Base-by-base conservation (phyloP, 1,140 invertebrate genomes). In the Danaus plexippus region DNA sequence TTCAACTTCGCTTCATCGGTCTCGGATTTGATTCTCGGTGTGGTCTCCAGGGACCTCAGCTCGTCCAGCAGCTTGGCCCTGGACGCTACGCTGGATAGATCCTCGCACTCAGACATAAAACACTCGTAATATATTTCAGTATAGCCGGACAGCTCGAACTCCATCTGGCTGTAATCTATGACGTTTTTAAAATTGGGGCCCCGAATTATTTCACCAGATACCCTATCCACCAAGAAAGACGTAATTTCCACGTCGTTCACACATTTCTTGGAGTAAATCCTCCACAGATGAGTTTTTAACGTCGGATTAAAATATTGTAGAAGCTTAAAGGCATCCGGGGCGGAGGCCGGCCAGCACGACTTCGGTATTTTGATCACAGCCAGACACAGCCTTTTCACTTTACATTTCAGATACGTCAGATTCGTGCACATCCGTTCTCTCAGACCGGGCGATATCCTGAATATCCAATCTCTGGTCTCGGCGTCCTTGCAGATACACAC, bases 301-400 rank as follows among this genome's bases (percentile, higher is more conserved):
- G 64, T 69, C 0, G 79, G 80, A 59, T 85, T 85, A 11, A 83
- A 85, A 47, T 82, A 83, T 42, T 85, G 82, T 22, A 85, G 59
- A 0, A 80, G 57, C 54, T 83, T 82, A 40, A 85, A 84, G 0
- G 69, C 71, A 13, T 84, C 77, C n/a, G 71, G 55, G 3, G 77
- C 76, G 0, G 72, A 75, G 0, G 76, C 66, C 0, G 82, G 80
- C 76, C 79, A 84, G 13, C 65, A 67, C 0, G 62, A 52, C 9
- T 69, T 58, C 0, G 77, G 79, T 47, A 83, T 82, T 57, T 82
- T 82, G 9, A 81, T 54, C 5, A 77, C 61, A 10, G 70, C 82
- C 32, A 84, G 52, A 59, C 76, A 84, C 9, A 85, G 54, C 10
- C 73, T 69, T 50, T 78, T 85, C 0, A 82, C 67, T 58, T 76